Evolutionary conservation across 2,113 vertebrate species (phyloP).

Genomic region (Peromyscus maniculatus): DNA sequence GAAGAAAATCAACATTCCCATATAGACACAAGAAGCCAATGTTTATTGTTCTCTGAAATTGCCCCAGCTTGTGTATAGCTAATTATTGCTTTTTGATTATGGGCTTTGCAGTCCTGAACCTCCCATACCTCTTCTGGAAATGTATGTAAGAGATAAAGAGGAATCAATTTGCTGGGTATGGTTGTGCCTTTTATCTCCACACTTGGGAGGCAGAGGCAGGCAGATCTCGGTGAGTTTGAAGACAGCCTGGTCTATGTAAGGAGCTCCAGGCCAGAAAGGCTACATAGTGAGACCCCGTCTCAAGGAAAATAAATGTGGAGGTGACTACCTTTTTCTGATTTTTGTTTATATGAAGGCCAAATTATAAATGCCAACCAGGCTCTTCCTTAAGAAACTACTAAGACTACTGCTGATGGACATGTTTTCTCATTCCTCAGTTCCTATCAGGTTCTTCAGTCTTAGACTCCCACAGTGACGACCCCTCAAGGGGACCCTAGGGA

Average conservation of each 20-base stretch:
- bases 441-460: not conserved
- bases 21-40: constrained; percentile 26
- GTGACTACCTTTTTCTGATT: not conserved
- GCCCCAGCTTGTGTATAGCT: not conserved
- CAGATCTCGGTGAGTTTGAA: not conserved
- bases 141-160: not conserved
- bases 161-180: not conserved
- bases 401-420: not conserved
- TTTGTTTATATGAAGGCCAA: not conserved
- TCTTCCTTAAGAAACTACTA: not conserved
- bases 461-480: not conserved
- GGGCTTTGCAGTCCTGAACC: not conserved
- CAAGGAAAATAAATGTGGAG: not conserved
- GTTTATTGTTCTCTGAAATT: not conserved
- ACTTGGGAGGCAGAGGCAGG: not conserved
- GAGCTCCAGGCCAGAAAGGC: not conserved
- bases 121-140: not conserved
- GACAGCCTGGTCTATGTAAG: not conserved
- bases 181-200: not conserved
- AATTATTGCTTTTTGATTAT: not conserved
- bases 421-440: not conserved
- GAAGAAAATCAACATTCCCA: constrained; percentile 25
- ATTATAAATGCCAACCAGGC: not conserved
- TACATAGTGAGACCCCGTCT: not conserved
- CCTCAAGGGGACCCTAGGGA: not conserved